Evolutionary conservation across 2,888 invertebrate genomes (phyloP).

Genomic region (Piscicola geometra): DNA sequence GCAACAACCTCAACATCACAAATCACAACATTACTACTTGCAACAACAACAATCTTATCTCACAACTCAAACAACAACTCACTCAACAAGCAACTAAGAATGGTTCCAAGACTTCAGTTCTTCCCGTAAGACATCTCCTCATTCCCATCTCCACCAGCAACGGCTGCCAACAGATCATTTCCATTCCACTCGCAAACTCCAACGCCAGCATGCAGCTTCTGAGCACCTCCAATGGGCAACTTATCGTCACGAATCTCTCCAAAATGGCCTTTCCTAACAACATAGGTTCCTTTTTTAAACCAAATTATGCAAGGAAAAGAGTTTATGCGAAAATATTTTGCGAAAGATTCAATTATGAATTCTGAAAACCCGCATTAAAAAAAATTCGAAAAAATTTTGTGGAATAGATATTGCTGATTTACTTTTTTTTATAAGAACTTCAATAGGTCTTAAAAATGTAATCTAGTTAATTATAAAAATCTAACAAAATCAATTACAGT

Average conservation of each 20-base stretch:
- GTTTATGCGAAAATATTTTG: no score
- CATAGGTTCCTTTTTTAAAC: no score
- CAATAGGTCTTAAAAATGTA: background rate
- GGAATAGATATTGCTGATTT: no score
- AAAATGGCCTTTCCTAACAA: conserved; percentile 24
- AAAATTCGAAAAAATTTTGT: no score
- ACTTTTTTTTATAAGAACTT: no score
- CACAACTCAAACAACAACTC: background rate
- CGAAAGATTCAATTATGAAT: no score
- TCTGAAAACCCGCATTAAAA: no score
- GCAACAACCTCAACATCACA: background rate
- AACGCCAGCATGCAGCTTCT: conserved; percentile 61
- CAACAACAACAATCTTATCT: conserved; percentile 16
- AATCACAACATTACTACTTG: background rate
- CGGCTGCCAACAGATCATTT: conserved; percentile 88
- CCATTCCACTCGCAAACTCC: conserved; percentile 71
- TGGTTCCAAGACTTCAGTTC: conserved; percentile 35
- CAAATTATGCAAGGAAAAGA: no score
- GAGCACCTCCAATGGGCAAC: conserved; percentile 77
- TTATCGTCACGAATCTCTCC: conserved; percentile 72
- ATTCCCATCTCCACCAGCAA: conserved; percentile 93
- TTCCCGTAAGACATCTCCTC: conserved; percentile 67
- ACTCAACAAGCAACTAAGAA: background rate
- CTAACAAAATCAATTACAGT: background rate
- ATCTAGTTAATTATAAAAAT: background rate